Evolutionary conservation across 2,888 invertebrate species (phyloP).

Genomic region (Dexiosoma caninum): DNA sequence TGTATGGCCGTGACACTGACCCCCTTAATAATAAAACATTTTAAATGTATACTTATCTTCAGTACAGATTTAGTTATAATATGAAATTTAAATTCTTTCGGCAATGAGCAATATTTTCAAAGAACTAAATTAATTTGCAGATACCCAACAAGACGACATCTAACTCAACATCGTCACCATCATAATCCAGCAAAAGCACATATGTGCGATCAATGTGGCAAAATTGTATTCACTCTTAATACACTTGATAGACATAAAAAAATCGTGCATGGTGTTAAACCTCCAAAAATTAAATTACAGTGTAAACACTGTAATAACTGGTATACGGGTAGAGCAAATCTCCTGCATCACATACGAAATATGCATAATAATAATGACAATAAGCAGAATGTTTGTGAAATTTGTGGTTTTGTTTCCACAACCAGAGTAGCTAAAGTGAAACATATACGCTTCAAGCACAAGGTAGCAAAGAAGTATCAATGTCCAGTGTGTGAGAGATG

Average conservation of each 20-base stretch:
- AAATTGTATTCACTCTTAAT: slow-evolving; percentile 26
- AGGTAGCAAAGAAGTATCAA: slow-evolving; percentile 46
- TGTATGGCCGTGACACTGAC: too few relatives aligned
- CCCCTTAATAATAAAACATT: too few relatives aligned
- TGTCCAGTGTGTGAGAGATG: slow-evolving; percentile 59
- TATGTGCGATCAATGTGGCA: slow-evolving; percentile 53
- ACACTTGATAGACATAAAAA: slow-evolving; percentile 25
- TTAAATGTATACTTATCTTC: too few relatives aligned
- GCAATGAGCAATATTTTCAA: neutral
- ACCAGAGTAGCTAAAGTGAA: slow-evolving; percentile 39
- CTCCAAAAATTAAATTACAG: slow-evolving; percentile 15
- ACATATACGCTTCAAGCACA: slow-evolving; percentile 61
- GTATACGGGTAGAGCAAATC: slow-evolving; percentile 26
- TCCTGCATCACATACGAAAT: slow-evolving; percentile 45
- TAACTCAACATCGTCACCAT: slow-evolving; percentile 38
- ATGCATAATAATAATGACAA: slow-evolving; percentile 41
- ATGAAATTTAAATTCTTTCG: neutral
- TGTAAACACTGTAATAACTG: slow-evolving; percentile 42
- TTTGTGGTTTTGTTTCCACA: slow-evolving; percentile 60
- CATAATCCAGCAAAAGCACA: slow-evolving; percentile 45
- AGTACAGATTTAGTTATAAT: too few relatives aligned
- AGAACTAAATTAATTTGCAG: slow-evolving; percentile 19
- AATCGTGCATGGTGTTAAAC: slow-evolving; percentile 42
- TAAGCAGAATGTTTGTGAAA: slow-evolving; percentile 48
- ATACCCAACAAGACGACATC: slow-evolving; percentile 21